Conservation (phyloP, 92 coral and sea anemone species). For the Bergia sp. region DNA sequence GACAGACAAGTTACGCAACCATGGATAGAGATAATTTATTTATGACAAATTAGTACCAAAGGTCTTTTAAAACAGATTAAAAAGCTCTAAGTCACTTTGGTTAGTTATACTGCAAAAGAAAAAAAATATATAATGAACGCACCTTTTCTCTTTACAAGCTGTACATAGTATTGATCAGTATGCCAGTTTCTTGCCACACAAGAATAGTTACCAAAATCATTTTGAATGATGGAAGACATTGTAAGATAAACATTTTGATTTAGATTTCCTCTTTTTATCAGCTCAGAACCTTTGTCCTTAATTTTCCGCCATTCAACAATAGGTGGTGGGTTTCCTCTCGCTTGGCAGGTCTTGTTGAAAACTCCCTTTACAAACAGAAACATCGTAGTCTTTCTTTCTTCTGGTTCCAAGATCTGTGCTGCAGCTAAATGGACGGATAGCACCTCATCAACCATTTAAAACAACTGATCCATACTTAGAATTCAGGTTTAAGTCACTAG, state of each 20-base stretch:
- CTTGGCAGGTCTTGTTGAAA: conserved; percentile 56
- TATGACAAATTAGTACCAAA: too few relatives aligned
- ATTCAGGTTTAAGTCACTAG: too few relatives aligned
- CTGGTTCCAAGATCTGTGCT: background rate
- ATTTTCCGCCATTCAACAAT: conserved; percentile 58
- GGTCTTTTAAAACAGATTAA: too few relatives aligned
- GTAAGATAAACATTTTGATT: conserved; percentile 15
- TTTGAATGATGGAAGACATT: conserved; percentile 33
- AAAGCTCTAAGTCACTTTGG: too few relatives aligned
- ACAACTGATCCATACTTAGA: too few relatives aligned
- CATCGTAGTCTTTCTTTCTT: background rate
- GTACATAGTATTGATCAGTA: background rate
- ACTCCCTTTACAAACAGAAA: conserved; percentile 6
- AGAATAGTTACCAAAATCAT: conserved; percentile 59
- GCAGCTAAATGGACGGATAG: background rate
- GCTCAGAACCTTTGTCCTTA: conserved; percentile 6
- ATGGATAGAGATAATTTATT: too few relatives aligned
- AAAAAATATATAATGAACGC: background rate
- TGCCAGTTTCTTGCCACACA: conserved; percentile 68
- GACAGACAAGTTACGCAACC: too few relatives aligned
- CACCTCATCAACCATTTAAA: background rate
- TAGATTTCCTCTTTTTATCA: conserved; percentile 27
- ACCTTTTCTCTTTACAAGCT: conserved; percentile 20
- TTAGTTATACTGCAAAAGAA: too few relatives aligned
- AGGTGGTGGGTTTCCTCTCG: conserved; percentile 73